A percentile compares a stretch with the other conserved stretches of the same genome.
These are phyloP conservation scores for Acestrorhynchus altus DNA, from an alignment of 2,797 vertebrate species.

Conservation along the genomic window DNA sequence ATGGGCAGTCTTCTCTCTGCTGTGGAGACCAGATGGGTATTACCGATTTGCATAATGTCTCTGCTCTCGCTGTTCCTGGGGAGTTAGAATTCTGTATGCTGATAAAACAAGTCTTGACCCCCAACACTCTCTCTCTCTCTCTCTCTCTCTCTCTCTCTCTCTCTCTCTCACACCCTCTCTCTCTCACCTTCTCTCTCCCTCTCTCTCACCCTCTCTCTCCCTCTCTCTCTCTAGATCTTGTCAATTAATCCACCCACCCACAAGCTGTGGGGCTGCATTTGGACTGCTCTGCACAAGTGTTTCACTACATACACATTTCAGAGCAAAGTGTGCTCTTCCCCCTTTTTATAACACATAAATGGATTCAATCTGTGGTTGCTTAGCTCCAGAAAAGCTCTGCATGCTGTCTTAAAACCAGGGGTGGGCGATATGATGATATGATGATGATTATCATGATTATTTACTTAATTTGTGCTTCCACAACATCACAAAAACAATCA, in stretches of 20 bases:
- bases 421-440: background rate
- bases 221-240: slow-evolving; percentile 20
- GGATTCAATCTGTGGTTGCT: slow-evolving; percentile 16
- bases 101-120: slow-evolving; percentile 19
- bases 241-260: slow-evolving; percentile 56
- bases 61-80: slow-evolving; percentile 58
- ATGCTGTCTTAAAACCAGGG: background rate
- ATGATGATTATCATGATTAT: background rate
- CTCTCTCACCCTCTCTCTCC: background rate
- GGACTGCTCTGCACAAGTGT: slow-evolving; percentile 9
- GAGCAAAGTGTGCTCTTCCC: slow-evolving; percentile 3
- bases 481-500: too few species aligned
- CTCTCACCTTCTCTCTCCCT: background rate
- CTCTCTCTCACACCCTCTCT: background rate
- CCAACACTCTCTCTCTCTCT: background rate
- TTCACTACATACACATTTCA: slow-evolving; percentile 36
- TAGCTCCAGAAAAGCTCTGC: background rate
- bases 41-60: slow-evolving; percentile 44
- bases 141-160: slow-evolving; percentile 1
- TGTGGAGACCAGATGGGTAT: slow-evolving; percentile 28
- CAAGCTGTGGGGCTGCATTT: slow-evolving; percentile 52
- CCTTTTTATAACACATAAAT: slow-evolving; percentile 36
- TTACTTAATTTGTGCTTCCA: too few species aligned
- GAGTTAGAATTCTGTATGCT: slow-evolving; percentile 60
- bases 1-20: background rate